These are phyloP conservation scores for Radopholus similis DNA, from an alignment of 1,140 invertebrate species.

Conservation along the genomic window DNA sequence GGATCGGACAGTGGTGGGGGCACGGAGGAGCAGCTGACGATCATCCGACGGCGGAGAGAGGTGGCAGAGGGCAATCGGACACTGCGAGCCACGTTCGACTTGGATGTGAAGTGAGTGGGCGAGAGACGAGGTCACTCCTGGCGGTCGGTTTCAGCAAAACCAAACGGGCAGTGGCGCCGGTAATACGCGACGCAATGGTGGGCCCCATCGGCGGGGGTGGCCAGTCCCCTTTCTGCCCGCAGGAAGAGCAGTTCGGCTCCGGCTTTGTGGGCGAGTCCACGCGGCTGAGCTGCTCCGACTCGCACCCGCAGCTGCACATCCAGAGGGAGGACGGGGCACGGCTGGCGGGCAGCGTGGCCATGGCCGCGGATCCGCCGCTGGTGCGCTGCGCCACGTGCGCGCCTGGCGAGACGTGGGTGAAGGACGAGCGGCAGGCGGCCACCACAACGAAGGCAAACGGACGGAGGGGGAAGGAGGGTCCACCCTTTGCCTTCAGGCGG, in stretches of 20 bases:
- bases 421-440: neutral
- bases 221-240: neutral
- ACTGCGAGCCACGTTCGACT: neutral
- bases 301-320: neutral
- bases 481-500: neutral
- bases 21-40: neutral
- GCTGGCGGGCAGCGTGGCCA: neutral
- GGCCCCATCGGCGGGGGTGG: neutral
- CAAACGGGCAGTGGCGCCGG: neutral
- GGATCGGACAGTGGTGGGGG: no score
- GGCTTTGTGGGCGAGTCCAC: neutral
- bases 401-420: conserved; percentile 7
- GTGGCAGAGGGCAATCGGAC: neutral
- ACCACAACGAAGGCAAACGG: conserved; percentile 3
- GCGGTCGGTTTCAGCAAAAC: neutral
- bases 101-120: neutral
- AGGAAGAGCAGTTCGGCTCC: neutral
- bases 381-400: conserved; percentile 8
- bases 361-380: neutral
- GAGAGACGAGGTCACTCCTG: neutral
- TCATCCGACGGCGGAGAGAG: neutral
- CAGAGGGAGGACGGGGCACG: neutral
- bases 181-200: neutral
- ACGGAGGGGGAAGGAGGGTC: neutral
- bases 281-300: conserved; percentile 1